Conservation (phyloP, 2,797 vertebrate genomes). For the Danio tinwini region DNA sequence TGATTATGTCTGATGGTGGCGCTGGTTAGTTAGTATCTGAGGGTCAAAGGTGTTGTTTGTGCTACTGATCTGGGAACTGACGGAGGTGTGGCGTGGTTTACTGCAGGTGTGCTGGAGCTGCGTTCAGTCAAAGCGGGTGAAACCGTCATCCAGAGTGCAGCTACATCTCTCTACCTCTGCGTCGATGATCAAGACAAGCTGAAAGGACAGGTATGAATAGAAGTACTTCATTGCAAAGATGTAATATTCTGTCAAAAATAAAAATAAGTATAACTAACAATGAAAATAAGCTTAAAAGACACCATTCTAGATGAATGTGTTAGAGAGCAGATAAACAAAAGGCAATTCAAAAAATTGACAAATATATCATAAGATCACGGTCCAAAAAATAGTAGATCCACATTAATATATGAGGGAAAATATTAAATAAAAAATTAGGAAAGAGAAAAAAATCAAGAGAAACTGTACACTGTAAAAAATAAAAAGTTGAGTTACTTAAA, state of each 20-base stretch:
- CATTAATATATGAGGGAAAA: too few relatives aligned
- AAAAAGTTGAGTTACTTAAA: too few relatives aligned
- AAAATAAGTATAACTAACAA: neutral
- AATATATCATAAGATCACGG: too few relatives aligned
- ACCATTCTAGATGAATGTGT: neutral
- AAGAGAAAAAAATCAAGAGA: too few relatives aligned
- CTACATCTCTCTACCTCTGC: constrained; percentile 75
- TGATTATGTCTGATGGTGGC: neutral
- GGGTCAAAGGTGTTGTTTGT: neutral
- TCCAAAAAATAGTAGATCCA: too few relatives aligned
- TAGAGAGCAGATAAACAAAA: neutral
- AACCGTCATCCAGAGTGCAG: constrained; percentile 69
- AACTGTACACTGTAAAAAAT: too few relatives aligned
- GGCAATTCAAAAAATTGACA: too few relatives aligned
- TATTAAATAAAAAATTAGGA: too few relatives aligned
- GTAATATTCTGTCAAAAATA: neutral
- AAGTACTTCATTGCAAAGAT: neutral
- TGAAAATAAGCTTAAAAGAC: neutral
- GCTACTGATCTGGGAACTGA: neutral
- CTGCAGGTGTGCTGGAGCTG: constrained; percentile 76
- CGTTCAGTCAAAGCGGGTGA: constrained; percentile 71
- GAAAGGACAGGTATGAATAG: constrained; percentile 70
- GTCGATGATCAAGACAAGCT: constrained; percentile 69
- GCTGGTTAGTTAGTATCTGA: neutral
- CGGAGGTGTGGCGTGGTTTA: constrained; percentile 15